A percentile compares a stretch with the other conserved stretches of the same genome.
These are phyloP conservation scores for Bergia sp. DNA, from an alignment of 92 coral and sea anemone species.

Conservation along the genomic window DNA sequence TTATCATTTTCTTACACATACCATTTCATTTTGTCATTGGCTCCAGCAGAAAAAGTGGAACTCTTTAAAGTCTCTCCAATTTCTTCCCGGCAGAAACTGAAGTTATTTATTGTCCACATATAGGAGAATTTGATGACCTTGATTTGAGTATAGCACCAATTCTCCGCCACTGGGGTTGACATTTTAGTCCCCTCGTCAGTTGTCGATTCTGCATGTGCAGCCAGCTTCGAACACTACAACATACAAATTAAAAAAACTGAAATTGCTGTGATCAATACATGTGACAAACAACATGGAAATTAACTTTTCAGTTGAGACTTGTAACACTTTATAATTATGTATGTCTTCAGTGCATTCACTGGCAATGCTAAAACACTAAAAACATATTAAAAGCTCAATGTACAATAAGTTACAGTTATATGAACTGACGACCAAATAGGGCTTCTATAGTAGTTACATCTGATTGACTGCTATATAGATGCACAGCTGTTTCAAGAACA, in stretches of 20 bases:
- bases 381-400: no score
- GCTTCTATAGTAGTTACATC: no score
- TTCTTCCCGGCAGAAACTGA: conserved; percentile 97
- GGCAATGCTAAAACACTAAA: no score
- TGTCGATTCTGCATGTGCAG: conserved; percentile 81
- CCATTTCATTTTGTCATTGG: conserved; percentile 99
- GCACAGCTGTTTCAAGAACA: no score
- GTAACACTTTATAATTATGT: no score
- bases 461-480: no score
- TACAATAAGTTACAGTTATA: no score
- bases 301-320: neutral
- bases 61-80: conserved; percentile 99
- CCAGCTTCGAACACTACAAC: conserved; percentile 68
- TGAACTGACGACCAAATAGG: no score
- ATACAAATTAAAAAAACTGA: neutral
- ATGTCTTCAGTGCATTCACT: no score
- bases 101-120: conserved; percentile 99
- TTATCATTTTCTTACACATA: conserved; percentile 13
- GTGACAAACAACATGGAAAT: neutral
- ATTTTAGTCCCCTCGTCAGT: conserved; percentile 84
- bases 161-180: conserved; percentile 98
- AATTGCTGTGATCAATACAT: neutral
- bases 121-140: conserved; percentile 98
- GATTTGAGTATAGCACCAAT: conserved; percentile 99
- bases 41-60: conserved; percentile 99